Percentiles rank a stretch among this genome's conserved stretches.
phyloP scores from a whole-genome alignment of 2,113 vertebrate genomes.

The Anoura caudifer region DNA sequence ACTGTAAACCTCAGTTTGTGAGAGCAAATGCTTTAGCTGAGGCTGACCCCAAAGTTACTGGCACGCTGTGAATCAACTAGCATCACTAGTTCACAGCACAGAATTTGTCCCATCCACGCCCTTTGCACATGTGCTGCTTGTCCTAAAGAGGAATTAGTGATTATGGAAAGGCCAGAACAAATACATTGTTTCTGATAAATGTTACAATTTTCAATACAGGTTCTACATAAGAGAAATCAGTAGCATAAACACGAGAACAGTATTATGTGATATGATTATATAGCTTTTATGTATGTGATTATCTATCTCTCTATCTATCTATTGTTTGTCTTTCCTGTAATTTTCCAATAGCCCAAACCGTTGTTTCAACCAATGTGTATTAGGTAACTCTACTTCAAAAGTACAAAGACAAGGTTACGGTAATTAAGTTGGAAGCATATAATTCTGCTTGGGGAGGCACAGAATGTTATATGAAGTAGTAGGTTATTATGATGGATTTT shows the following conservation, averaged over 20 bases:
- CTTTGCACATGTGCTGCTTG: neutral
- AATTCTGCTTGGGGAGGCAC: neutral
- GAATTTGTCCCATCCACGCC: neutral
- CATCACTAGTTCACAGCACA: neutral
- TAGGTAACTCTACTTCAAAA: neutral
- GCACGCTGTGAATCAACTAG: neutral
- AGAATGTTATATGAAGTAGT: neutral
- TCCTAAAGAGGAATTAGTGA: neutral
- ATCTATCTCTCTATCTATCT: neutral
- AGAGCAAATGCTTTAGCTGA: neutral
- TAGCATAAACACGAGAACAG: neutral
- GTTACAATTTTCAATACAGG: neutral
- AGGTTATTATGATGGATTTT: neutral
- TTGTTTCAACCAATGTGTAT: neutral
- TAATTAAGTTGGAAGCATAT: neutral
- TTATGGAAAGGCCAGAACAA: neutral
- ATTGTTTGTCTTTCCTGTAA: neutral
- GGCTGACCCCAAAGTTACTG: neutral
- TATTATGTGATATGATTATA: neutral
- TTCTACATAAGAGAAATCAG: neutral
- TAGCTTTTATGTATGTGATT: neutral
- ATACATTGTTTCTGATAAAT: neutral
- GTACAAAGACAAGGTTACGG: neutral
- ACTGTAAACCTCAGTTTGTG: neutral
- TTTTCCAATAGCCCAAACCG: neutral